Conservation (phyloP, 1,140 invertebrate species). For the Platyscapa corneri region DNA sequence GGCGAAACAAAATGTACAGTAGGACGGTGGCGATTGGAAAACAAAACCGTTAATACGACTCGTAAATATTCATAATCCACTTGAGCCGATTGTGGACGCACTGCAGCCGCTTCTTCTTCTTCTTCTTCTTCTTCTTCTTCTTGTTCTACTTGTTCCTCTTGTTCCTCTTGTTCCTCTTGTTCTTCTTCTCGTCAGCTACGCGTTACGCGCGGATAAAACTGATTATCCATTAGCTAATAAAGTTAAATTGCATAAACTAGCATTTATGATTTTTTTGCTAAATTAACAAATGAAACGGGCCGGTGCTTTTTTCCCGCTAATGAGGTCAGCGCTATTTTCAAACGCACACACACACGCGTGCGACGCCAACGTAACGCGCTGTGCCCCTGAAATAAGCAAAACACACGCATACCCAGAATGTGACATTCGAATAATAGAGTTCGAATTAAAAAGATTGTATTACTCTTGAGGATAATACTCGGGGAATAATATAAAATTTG, state of each 20-base stretch:
- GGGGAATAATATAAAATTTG: neutral
- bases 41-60: conserved; percentile 13
- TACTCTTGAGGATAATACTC: neutral
- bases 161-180: no score
- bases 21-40: neutral
- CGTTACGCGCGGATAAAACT: neutral
- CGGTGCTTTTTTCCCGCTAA: neutral
- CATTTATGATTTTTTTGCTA: neutral
- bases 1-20: no score
- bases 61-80: conserved; percentile 43
- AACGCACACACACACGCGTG: neutral
- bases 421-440: neutral
- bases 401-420: no score
- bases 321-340: neutral
- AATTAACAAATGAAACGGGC: conserved; percentile 1
- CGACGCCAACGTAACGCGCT: no score
- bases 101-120: no score
- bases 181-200: neutral
- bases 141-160: no score
- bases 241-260: neutral
- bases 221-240: conserved; percentile 33
- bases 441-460: neutral
- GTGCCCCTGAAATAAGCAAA: neutral
- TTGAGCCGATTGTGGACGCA: conserved; percentile 7
- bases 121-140: no score